Percentiles rank a stretch among this genome's conserved stretches.
phyloP scores from a whole-genome alignment of 2,797 vertebrate species.

The Microctenopoma lineatum region DNA sequence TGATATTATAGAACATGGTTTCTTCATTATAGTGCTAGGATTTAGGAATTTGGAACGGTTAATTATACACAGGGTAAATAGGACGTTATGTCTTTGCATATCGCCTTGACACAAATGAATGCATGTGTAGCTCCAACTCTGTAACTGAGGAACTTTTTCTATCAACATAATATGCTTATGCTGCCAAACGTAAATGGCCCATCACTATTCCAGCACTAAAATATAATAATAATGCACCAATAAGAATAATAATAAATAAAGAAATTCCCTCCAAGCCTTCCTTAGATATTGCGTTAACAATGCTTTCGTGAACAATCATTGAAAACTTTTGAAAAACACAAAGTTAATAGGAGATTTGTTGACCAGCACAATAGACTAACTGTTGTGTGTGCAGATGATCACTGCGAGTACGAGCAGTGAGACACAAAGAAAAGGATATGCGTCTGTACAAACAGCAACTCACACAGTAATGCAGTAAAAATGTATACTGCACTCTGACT shows the following conservation, averaged over 20 bases:
- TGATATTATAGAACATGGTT: constrained; percentile 23
- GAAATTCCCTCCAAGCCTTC: too few relatives aligned
- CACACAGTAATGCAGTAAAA: neutral
- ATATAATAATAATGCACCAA: too few relatives aligned
- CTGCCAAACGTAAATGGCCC: neutral
- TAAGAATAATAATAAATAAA: too few relatives aligned
- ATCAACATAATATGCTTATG: neutral
- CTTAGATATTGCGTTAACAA: too few relatives aligned
- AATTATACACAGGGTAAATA: constrained; percentile 56
- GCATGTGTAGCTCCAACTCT: neutral
- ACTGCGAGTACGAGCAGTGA: too few relatives aligned
- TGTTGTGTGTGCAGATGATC: too few relatives aligned
- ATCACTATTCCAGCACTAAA: neutral
- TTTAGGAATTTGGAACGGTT: constrained; percentile 58
- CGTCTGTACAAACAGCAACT: neutral
- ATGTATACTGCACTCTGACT: neutral
- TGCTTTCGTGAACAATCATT: too few relatives aligned
- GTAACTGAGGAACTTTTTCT: too few relatives aligned
- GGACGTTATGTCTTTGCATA: constrained; percentile 54
- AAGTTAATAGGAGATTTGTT: too few relatives aligned
- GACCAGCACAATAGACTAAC: too few relatives aligned
- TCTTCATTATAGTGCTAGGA: constrained; percentile 42
- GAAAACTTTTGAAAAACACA: too few relatives aligned
- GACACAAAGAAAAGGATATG: too few relatives aligned
- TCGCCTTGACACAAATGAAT: constrained; percentile 50